Conservation (phyloP, 1,140 invertebrate genomes). For the Thaumetopoea pityocampa region DNA sequence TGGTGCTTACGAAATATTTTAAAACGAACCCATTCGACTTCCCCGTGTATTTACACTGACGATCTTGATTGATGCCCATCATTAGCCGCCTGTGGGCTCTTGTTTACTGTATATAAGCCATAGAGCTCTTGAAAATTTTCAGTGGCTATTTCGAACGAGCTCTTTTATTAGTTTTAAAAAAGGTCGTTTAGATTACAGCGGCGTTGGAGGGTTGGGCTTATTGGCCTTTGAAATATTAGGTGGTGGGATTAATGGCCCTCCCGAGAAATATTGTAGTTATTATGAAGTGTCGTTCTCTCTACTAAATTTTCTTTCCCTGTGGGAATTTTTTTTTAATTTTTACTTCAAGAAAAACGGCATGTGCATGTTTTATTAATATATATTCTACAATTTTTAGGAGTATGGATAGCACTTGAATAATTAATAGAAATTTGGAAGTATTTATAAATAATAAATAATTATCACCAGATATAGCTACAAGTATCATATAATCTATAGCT, state of each 20-base stretch:
- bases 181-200: conserved; percentile 69
- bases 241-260: conserved; percentile 51
- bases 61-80: conserved; percentile 59
- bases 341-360: no score
- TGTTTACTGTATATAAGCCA: conserved; percentile 61
- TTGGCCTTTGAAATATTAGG: conserved; percentile 66
- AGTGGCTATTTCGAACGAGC: conserved; percentile 72
- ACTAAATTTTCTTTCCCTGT: conserved; percentile 10
- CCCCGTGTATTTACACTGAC: conserved; percentile 48
- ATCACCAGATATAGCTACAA: no score
- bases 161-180: conserved; percentile 74
- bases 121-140: conserved; percentile 59
- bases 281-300: conserved; percentile 32
- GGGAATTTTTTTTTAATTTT: conserved; percentile 1
- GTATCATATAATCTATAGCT: no score
- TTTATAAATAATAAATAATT: no score
- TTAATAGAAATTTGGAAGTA: no score
- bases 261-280: conserved; percentile 38
- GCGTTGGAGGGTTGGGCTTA: conserved; percentile 58
- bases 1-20: conserved; percentile 5
- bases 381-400: no score
- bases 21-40: conserved; percentile 40
- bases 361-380: no score
- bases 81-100: conserved; percentile 47
- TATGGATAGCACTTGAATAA: no score